phyloP scores from a whole-genome alignment of 2,888 invertebrate species.

The Polymixis lichenea region DNA sequence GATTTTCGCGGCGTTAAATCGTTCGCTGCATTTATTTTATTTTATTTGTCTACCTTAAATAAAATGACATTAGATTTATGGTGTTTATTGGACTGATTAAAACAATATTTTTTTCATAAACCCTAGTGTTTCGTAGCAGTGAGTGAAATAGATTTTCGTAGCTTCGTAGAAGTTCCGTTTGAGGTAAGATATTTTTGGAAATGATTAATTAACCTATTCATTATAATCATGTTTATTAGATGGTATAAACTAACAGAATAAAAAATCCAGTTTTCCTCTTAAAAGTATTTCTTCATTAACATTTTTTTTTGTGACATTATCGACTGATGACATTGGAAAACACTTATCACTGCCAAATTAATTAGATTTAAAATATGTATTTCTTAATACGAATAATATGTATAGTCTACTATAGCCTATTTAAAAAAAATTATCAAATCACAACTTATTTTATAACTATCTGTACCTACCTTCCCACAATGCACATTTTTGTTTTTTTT shows the following conservation, averaged over 20 bases:
- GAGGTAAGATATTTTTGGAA: constrained; percentile 74
- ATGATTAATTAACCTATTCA: background rate
- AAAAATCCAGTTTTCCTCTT: background rate
- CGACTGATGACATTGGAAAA: constrained; percentile 9
- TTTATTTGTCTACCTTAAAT: constrained; percentile 39
- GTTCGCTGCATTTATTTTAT: constrained; percentile 52
- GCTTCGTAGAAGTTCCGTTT: constrained; percentile 74
- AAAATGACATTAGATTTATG: constrained; percentile 59
- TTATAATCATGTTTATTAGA: background rate
- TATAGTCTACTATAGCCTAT: background rate
- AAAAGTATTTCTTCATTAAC: background rate
- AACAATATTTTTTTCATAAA: constrained; percentile 34
- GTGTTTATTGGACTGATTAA: constrained; percentile 63
- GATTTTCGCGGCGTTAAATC: constrained; percentile 69
- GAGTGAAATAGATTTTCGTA: constrained; percentile 77
- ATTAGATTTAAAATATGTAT: background rate
- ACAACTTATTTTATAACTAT: background rate
- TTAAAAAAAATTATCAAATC: background rate
- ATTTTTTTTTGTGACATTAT: background rate
- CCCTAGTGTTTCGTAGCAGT: constrained; percentile 77
- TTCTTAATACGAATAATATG: background rate
- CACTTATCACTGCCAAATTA: background rate
- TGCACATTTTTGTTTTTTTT: background rate
- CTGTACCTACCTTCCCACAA: background rate
- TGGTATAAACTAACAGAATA: background rate